Conservation (phyloP, 2,797 vertebrate genomes). For the Sebastes aleutianus region DNA sequence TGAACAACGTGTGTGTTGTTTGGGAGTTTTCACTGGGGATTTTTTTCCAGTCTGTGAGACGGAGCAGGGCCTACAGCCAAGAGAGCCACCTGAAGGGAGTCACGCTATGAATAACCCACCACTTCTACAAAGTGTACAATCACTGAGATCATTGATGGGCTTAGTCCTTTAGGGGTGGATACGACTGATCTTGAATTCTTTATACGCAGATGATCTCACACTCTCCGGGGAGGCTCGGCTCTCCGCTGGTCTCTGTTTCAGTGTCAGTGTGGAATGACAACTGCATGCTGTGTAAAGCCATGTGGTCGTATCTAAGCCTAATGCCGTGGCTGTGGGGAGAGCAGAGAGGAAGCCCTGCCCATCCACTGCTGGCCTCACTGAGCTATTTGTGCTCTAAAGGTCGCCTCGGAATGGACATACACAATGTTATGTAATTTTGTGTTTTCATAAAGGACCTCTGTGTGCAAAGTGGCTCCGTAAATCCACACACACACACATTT, state of each 20-base stretch:
- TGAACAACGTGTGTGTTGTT: slow-evolving; percentile 56
- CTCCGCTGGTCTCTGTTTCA: neutral
- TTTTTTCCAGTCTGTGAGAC: slow-evolving; percentile 31
- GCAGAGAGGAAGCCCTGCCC: slow-evolving; percentile 13
- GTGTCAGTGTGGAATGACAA: slow-evolving; percentile 19
- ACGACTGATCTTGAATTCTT: neutral
- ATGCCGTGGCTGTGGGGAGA: slow-evolving; percentile 3
- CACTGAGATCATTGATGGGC: too few species aligned
- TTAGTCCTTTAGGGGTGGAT: neutral
- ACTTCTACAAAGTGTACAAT: neutral
- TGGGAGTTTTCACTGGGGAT: neutral
- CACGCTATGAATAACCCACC: neutral
- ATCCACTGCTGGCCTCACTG: slow-evolving; percentile 18
- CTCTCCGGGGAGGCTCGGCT: neutral
- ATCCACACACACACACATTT: neutral
- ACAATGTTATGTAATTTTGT: slow-evolving; percentile 20
- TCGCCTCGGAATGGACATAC: slow-evolving; percentile 1
- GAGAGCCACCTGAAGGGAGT: slow-evolving; percentile 9
- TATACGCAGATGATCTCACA: slow-evolving; percentile 17
- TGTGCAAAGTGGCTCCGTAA: neutral
- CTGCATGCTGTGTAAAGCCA: neutral
- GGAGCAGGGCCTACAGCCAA: neutral
- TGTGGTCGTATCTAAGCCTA: slow-evolving; percentile 12
- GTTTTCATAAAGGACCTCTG: slow-evolving; percentile 9
- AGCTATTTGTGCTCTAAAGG: slow-evolving; percentile 29